Percentiles rank a stretch among this genome's conserved stretches.
These are phyloP conservation scores for Arothron firmamentum DNA, from an alignment of 2,113 vertebrate genomes.

Conservation along the genomic window DNA sequence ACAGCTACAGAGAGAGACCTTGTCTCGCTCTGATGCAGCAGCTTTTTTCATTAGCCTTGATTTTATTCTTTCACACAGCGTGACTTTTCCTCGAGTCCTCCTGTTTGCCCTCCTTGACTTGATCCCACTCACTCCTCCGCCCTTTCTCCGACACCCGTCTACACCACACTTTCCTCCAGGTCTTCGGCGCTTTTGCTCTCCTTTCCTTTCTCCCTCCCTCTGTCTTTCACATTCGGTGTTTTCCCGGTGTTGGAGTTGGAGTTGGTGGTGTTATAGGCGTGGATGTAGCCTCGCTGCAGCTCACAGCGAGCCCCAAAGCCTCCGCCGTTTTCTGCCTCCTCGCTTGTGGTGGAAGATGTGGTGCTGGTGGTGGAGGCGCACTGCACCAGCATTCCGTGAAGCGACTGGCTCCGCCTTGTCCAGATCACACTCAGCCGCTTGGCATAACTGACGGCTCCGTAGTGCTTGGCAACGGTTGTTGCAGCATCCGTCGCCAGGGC, in stretches of 20 bases:
- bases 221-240: constrained; percentile 29
- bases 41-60: constrained; percentile 1
- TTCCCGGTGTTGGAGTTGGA: constrained; percentile 70
- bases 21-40: not conserved
- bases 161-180: constrained; percentile 88
- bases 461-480: constrained; percentile 55
- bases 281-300: constrained; percentile 66
- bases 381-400: constrained; percentile 83
- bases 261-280: constrained; percentile 73
- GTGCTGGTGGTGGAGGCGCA: constrained; percentile 69
- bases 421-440: constrained; percentile 85
- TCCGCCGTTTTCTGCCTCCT: constrained; percentile 38
- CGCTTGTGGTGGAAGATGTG: constrained; percentile 61
- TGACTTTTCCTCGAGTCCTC: constrained; percentile 3
- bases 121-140: constrained; percentile 12
- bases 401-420: constrained; percentile 86
- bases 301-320: constrained; percentile 39
- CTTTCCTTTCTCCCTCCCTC: constrained; percentile 43
- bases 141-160: constrained; percentile 41
- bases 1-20: constrained; percentile 6
- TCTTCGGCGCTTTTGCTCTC: constrained; percentile 62
- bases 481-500: constrained; percentile 61
- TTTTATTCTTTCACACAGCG: constrained; percentile 12
- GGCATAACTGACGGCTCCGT: constrained; percentile 76
- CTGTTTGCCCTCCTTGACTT: constrained; percentile 24